Percentiles rank a stretch among this genome's conserved stretches.
Evolutionary conservation across 2,797 vertebrate genomes (phyloP).

Genomic region (Scarus forsteni): DNA sequence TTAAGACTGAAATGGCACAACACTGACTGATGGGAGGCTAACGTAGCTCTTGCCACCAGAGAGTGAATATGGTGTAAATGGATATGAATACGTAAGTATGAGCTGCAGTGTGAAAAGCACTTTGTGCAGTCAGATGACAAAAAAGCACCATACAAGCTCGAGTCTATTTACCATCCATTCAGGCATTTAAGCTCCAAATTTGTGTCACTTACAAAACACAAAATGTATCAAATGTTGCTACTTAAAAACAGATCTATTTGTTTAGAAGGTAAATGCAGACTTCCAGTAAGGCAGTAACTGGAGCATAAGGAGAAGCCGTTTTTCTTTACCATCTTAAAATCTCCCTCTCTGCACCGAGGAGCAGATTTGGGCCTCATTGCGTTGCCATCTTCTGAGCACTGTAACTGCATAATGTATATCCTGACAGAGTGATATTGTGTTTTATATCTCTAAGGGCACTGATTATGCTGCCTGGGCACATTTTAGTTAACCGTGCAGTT

Average conservation of each 20-base stretch:
- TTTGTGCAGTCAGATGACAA: no score
- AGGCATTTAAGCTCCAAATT: constrained; percentile 43
- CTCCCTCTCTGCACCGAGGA: constrained; percentile 33
- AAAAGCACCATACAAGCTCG: no score
- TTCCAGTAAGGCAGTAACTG: constrained; percentile 23
- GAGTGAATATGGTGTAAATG: no score
- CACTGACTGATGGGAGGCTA: no score
- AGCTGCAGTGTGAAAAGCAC: no score
- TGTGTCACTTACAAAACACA: constrained; percentile 32
- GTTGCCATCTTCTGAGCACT: constrained; percentile 50
- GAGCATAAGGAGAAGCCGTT: constrained; percentile 22
- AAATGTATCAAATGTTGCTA: constrained; percentile 22
- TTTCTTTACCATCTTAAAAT: constrained; percentile 30
- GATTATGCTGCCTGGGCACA: constrained; percentile 81
- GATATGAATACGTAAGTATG: no score
- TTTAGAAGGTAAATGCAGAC: constrained; percentile 20
- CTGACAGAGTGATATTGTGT: constrained; percentile 78
- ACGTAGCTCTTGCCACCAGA: no score
- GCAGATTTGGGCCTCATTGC: constrained; percentile 51
- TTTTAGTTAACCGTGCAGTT: constrained; percentile 77
- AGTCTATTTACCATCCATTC: neutral
- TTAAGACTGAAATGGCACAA: no score
- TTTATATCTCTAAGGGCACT: constrained; percentile 78
- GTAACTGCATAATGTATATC: constrained; percentile 76
- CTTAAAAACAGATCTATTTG: neutral